A percentile compares a stretch with the other conserved stretches of the same genome.
These are phyloP conservation scores for Oligia strigilis DNA, from an alignment of 2,888 invertebrate species.

Conservation along the genomic window DNA sequence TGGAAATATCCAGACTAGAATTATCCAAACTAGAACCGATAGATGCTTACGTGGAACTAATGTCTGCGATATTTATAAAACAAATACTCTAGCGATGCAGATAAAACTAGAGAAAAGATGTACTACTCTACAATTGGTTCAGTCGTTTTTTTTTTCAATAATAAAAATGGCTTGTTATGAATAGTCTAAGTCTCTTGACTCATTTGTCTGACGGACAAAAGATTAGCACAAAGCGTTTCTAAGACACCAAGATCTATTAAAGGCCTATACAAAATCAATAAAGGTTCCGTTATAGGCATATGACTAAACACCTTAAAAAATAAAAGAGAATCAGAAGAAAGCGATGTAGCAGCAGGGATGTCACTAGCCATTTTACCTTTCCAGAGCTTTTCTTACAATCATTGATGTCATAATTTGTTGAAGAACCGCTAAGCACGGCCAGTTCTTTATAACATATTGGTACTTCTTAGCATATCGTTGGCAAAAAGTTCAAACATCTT, in stretches of 20 bases:
- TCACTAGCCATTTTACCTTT: neutral
- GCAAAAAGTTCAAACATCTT: no score
- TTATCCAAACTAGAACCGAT: neutral
- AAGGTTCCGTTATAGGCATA: neutral
- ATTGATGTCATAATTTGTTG: neutral
- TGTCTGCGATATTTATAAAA: constrained; percentile 35
- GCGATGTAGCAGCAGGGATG: no score
- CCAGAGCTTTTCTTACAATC: neutral
- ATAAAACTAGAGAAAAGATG: constrained; percentile 31
- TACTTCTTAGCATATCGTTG: neutral
- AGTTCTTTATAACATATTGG: neutral
- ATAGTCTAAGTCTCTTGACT: neutral
- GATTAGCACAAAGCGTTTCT: neutral
- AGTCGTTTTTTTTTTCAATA: constrained; percentile 3
- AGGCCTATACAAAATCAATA: neutral
- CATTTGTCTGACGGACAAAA: neutral
- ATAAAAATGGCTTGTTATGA: constrained; percentile 20
- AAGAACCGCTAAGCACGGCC: neutral
- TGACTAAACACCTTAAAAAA: neutral
- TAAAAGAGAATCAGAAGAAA: neutral
- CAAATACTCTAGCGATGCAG: constrained; percentile 21
- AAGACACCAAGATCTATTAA: neutral
- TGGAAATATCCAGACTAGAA: neutral
- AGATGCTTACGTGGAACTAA: constrained; percentile 9
- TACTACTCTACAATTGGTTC: neutral